A percentile compares a stretch with the other conserved stretches of the same genome.
phyloP scores from a whole-genome alignment of 2,113 vertebrate species.

The Eurypyga helias region DNA sequence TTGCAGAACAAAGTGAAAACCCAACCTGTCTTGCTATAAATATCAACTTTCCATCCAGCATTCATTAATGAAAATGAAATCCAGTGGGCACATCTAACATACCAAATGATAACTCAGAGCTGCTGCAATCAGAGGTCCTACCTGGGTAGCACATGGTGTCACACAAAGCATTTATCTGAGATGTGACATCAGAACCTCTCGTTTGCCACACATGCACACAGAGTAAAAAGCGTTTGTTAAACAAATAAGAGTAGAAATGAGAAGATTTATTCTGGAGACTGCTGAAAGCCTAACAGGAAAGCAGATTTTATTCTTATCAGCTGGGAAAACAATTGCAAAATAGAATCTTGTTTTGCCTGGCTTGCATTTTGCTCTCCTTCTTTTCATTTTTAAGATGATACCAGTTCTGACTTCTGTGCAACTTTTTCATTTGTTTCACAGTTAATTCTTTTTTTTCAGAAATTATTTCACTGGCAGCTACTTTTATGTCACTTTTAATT shows the following conservation, averaged over 20 bases:
- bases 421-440: background rate
- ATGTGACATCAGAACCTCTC: background rate
- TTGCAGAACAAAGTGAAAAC: background rate
- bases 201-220: background rate
- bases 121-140: background rate
- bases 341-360: slow-evolving; percentile 21
- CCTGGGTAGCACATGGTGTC: background rate
- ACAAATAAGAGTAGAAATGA: background rate
- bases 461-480: background rate
- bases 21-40: background rate
- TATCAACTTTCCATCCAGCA: background rate
- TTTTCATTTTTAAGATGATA: background rate
- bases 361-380: background rate
- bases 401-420: slow-evolving; percentile 2
- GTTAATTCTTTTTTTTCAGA: background rate
- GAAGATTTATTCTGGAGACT: slow-evolving; percentile 5
- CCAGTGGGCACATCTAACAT: background rate
- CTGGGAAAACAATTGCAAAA: slow-evolving; percentile 47
- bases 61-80: background rate
- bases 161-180: background rate
- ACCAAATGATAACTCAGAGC: background rate
- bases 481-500: background rate
- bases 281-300: slow-evolving; percentile 28
- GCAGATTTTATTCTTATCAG: slow-evolving; percentile 47
- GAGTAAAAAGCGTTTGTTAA: background rate